Conservation (phyloP, 2,888 invertebrate genomes). For the Galerucella pusilla region DNA sequence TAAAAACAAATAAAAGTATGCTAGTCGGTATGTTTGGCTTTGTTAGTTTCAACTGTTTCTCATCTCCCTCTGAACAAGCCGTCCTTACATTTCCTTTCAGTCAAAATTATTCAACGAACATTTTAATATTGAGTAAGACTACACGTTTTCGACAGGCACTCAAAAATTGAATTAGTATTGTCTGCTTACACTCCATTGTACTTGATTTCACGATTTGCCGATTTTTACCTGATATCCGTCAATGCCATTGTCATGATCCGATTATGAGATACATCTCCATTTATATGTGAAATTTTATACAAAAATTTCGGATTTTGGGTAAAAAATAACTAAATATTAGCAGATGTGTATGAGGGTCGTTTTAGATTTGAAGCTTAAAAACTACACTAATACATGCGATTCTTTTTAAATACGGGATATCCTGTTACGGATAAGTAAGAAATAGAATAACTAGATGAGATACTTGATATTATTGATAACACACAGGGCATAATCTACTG, state of each 20-base stretch:
- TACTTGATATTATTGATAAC: not conserved
- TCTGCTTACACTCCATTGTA: slow-evolving; percentile 40
- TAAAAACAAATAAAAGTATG: too few species aligned
- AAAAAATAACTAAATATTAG: slow-evolving; percentile 26
- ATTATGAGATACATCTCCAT: slow-evolving; percentile 39
- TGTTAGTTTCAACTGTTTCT: not conserved
- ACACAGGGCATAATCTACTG: not conserved
- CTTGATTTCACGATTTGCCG: slow-evolving; percentile 42
- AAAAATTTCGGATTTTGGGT: slow-evolving; percentile 22
- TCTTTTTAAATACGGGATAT: slow-evolving; percentile 4
- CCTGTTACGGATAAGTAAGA: not conserved
- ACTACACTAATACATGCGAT: not conserved
- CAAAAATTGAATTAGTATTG: slow-evolving; percentile 43
- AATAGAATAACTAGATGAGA: not conserved
- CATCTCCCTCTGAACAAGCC: slow-evolving; percentile 2
- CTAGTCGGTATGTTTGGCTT: too few species aligned
- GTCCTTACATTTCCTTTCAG: not conserved
- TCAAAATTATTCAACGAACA: slow-evolving; percentile 17
- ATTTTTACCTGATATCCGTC: slow-evolving; percentile 47
- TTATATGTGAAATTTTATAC: slow-evolving; percentile 45
- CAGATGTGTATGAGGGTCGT: slow-evolving; percentile 17
- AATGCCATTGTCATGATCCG: slow-evolving; percentile 45
- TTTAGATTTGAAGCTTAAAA: not conserved
- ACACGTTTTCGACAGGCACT: slow-evolving; percentile 42
- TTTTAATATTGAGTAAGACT: slow-evolving; percentile 40